A percentile compares a stretch with the other conserved stretches of the same genome.
Evolutionary conservation across 1,140 invertebrate genomes (phyloP).

Genomic region (Colletes gigas): DNA sequence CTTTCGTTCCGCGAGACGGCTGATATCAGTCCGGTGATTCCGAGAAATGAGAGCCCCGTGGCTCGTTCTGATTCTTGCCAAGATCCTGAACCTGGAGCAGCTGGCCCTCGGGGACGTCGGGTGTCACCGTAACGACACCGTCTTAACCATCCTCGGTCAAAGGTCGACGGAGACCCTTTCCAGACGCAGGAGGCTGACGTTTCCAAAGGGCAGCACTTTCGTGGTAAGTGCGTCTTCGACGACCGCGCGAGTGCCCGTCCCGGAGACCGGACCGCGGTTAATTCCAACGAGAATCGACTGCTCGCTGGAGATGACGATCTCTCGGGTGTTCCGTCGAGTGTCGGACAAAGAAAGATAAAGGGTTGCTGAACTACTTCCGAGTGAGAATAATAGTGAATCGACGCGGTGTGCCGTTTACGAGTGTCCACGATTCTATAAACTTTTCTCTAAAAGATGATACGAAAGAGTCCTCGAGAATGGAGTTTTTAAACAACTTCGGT

Average conservation of each 20-base stretch:
- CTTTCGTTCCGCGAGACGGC: constrained; percentile 4
- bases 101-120: constrained; percentile 50
- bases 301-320: neutral
- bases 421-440: too few species aligned
- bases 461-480: too few species aligned
- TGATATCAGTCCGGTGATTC: constrained; percentile 52
- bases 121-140: constrained; percentile 57
- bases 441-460: too few species aligned
- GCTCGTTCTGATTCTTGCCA: constrained; percentile 56
- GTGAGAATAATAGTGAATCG: too few species aligned
- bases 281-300: too few species aligned
- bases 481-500: too few species aligned
- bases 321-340: too few species aligned
- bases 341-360: too few species aligned
- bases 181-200: constrained; percentile 81
- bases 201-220: constrained; percentile 82
- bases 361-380: too few species aligned
- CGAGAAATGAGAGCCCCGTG: constrained; percentile 58
- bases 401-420: neutral
- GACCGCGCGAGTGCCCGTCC: too few species aligned
- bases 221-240: constrained; percentile 78
- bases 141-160: constrained; percentile 37
- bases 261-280: too few species aligned
- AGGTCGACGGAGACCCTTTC: constrained; percentile 54
- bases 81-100: constrained; percentile 45